Evolutionary conservation across 1,140 invertebrate genomes (phyloP), one percentile per base, ranked within the genome.

Genomic region (Grapholita molesta): DNA sequence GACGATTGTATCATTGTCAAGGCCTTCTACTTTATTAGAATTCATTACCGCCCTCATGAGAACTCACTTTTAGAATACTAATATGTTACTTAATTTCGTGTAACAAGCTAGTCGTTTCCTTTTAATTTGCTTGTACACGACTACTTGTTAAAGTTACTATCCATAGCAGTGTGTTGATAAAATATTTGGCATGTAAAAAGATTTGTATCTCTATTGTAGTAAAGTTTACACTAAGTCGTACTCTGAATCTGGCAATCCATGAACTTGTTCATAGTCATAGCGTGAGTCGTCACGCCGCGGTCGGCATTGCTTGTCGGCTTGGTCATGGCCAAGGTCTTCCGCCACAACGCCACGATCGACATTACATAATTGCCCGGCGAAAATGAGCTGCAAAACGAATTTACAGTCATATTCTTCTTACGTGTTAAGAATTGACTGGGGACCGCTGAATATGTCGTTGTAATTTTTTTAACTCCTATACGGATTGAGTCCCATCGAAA

Each of bases 291-390:
- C 82, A 84, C 79, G 80, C 74, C 85, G 80, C 79, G 82, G 80
- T 73, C 79, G 82, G 80, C 72, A 83, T 65, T 78, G 52, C 70
- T 74, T 70, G 70, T 28, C 57, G 67, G 74, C 75, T 78, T 89
- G 88, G 87, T 90, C 87, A 90, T 80, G 88, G 87, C 87, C 87
- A 89, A 89, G 87, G 88, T 85, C 83, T 85, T 64, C 53, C 69
- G 75, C 70, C 75, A 72, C 72, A 74, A 73, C 70, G 74, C 73
- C 79, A 74, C 71, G 72, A 67, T 82, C 76, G 75, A 72, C 76
- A 80, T 90, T 90, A 87, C 77, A 78, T 88, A 89, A 90, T 79
- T 65, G 67, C 76, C 76, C 76, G 74, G 75, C 80, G 84, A 82
- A 81, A 73, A 82, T 80, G 79, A 81, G 80, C 72, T 71, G 53